Percentiles rank a stretch among this genome's conserved stretches.
Conservation (phyloP, 1,140 invertebrate species). For the Drosophila leontia region DNA sequence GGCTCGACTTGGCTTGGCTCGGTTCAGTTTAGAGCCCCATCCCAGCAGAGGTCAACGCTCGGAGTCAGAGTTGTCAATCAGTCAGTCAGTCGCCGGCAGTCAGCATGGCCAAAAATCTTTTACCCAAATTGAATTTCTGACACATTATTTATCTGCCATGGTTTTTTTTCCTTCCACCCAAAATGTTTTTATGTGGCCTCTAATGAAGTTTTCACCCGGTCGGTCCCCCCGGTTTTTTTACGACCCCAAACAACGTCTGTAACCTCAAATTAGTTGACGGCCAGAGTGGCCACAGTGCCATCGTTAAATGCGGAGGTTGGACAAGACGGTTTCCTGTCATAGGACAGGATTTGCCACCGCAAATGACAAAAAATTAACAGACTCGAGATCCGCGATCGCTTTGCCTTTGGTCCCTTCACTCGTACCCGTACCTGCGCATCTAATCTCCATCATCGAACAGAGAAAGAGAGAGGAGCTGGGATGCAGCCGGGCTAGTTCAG, state of each 20-base stretch:
- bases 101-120: slow-evolving; percentile 55
- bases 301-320: slow-evolving; percentile 55
- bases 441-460: slow-evolving; percentile 67
- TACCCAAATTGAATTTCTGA: slow-evolving; percentile 78
- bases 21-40: slow-evolving; percentile 11
- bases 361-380: slow-evolving; percentile 63
- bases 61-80: slow-evolving; percentile 74
- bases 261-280: slow-evolving; percentile 65
- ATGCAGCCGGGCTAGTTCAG: slow-evolving; percentile 3
- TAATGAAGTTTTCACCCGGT: slow-evolving; percentile 77
- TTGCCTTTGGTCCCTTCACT: slow-evolving; percentile 10
- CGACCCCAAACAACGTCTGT: slow-evolving; percentile 50
- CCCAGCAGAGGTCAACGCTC: slow-evolving; percentile 65
- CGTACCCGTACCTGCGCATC: slow-evolving; percentile 32
- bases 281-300: slow-evolving; percentile 58
- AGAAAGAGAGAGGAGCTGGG: not conserved
- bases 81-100: slow-evolving; percentile 18
- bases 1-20: slow-evolving; percentile 18
- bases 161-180: not conserved
- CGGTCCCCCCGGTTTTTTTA: slow-evolving; percentile 28
- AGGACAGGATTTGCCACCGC: slow-evolving; percentile 36
- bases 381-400: slow-evolving; percentile 29
- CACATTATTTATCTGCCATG: slow-evolving; percentile 57
- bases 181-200: slow-evolving; percentile 64
- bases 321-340: slow-evolving; percentile 64